Evolutionary conservation across 2,888 invertebrate species (phyloP).

Genomic region (Eupithecia inturbata): DNA sequence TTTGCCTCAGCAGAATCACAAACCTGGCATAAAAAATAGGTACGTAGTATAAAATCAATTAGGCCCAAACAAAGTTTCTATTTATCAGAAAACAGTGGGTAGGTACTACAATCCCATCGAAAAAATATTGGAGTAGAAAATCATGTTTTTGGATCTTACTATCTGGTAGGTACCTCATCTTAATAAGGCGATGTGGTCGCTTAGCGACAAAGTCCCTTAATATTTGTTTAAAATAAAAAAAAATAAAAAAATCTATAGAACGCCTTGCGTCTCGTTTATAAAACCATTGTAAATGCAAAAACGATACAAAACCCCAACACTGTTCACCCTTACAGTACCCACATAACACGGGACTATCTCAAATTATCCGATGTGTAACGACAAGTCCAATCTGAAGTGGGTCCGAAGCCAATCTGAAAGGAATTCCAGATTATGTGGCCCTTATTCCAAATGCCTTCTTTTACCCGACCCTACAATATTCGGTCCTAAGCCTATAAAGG

Average conservation of each 20-base stretch:
- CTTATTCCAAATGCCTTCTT: conserved; percentile 62
- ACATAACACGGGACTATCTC: conserved; percentile 56
- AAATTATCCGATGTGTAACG: conserved; percentile 76
- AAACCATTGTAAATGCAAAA: too few relatives aligned
- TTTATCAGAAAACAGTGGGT: not conserved
- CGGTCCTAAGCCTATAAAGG: conserved; percentile 19
- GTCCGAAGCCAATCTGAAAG: conserved; percentile 72
- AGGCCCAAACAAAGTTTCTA: not conserved
- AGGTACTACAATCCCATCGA: not conserved
- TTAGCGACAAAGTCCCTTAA: too few relatives aligned
- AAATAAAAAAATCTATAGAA: not conserved
- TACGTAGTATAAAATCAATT: not conserved
- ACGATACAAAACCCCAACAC: not conserved
- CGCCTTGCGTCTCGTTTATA: too few relatives aligned
- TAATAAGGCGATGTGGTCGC: too few relatives aligned
- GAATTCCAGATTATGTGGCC: conserved; percentile 71
- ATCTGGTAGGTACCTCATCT: not conserved
- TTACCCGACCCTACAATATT: conserved; percentile 38
- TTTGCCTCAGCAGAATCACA: too few relatives aligned
- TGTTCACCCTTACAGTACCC: conserved; percentile 43
- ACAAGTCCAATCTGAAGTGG: conserved; percentile 76
- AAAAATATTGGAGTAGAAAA: not conserved
- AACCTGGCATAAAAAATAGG: too few relatives aligned
- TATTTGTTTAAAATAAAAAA: too few relatives aligned
- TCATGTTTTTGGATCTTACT: not conserved